Evolutionary conservation across 1,140 invertebrate genomes (phyloP).

Genomic region (Paralvinella palmiformis): DNA sequence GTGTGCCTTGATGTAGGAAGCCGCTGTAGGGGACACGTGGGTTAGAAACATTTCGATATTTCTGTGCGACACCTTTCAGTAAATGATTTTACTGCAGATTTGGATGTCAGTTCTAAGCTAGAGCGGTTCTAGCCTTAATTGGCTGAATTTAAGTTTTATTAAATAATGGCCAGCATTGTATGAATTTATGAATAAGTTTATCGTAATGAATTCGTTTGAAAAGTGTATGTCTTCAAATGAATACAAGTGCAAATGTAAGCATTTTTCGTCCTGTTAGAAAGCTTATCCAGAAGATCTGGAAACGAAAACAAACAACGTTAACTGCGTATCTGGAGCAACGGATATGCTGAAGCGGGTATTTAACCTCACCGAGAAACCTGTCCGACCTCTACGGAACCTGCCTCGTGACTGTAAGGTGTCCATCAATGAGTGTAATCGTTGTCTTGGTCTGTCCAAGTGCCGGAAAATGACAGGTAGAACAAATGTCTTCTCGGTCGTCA

Average conservation of each 20-base stretch:
- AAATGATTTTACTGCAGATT: too few relatives aligned
- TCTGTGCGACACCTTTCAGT: too few relatives aligned
- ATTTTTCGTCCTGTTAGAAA: background rate
- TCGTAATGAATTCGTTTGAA: background rate
- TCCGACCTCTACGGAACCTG: constrained; percentile 2
- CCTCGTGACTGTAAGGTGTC: constrained; percentile 8
- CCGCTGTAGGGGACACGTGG: too few relatives aligned
- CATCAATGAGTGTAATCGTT: constrained; percentile 9
- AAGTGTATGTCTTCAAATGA: too few relatives aligned
- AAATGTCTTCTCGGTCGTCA: constrained; percentile 2
- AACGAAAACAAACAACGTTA: constrained; percentile 17
- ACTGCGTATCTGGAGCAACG: constrained; percentile 2
- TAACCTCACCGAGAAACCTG: constrained; percentile 11
- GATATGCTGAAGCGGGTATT: constrained; percentile 8
- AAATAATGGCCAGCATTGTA: too few relatives aligned
- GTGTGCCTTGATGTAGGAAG: too few relatives aligned
- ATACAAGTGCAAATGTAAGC: background rate
- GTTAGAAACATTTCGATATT: too few relatives aligned
- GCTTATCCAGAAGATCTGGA: constrained; percentile 12
- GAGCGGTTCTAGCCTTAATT: too few relatives aligned
- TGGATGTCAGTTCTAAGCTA: too few relatives aligned
- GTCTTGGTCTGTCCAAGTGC: constrained; percentile 7
- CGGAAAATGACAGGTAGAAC: background rate
- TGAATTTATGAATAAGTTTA: too few relatives aligned
- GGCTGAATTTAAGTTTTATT: too few relatives aligned